phyloP scores from a whole-genome alignment of 2,888 invertebrate species.

The Serripes groenlandicus region DNA sequence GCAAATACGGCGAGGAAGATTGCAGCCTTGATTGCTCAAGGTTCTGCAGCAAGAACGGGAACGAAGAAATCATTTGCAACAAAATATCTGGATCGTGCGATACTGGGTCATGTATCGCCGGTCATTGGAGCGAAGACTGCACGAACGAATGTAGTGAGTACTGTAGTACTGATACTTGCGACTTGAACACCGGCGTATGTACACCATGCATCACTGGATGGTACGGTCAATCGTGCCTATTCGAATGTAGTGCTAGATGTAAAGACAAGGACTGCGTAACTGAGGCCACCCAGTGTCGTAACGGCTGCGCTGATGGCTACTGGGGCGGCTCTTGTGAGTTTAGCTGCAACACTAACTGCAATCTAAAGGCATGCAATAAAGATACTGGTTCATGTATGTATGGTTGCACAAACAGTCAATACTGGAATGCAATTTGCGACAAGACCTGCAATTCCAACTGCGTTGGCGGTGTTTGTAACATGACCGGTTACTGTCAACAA shows the following conservation, averaged over 20 bases:
- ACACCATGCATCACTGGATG: constrained; percentile 43
- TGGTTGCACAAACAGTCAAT: constrained; percentile 47
- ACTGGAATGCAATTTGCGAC: constrained; percentile 31
- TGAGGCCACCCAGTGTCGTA: constrained; percentile 20
- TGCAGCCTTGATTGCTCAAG: constrained; percentile 35
- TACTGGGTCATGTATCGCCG: constrained; percentile 19
- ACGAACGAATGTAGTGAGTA: constrained; percentile 36
- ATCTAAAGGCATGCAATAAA: constrained; percentile 32
- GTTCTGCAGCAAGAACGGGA: constrained; percentile 10
- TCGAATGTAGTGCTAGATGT: constrained; percentile 45
- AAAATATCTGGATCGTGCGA: constrained; percentile 51
- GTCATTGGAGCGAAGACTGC: constrained; percentile 34
- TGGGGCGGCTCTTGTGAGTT: constrained; percentile 29
- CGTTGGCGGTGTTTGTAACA: constrained; percentile 34
- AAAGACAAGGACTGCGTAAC: constrained; percentile 49
- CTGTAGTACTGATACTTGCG: constrained; percentile 33
- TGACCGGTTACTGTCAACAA: constrained; percentile 37
- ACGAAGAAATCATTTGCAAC: constrained; percentile 38
- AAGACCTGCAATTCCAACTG: constrained; percentile 45
- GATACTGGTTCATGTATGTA: constrained; percentile 32
- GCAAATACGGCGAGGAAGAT: constrained; percentile 26
- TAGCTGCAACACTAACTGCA: constrained; percentile 47
- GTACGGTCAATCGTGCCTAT: constrained; percentile 39
- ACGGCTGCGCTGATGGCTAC: constrained; percentile 39
- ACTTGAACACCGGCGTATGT: constrained; percentile 42